These are phyloP conservation scores for Rhadinocentrus ornatus DNA, from an alignment of 2,797 vertebrate genomes.

Conservation along the genomic window DNA sequence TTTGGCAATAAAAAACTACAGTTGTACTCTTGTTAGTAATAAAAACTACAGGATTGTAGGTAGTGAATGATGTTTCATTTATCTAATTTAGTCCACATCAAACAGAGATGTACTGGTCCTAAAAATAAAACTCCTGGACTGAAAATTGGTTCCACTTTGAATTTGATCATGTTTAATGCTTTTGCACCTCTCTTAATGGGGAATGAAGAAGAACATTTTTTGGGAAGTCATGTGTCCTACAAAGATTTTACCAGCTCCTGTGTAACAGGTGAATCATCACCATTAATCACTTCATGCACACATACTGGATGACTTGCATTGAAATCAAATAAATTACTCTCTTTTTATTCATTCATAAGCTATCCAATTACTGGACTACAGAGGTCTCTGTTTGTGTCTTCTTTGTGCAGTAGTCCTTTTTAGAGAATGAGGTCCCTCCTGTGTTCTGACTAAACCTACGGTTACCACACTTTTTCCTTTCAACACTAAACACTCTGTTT, in stretches of 20 bases:
- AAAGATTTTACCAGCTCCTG: slow-evolving; percentile 39
- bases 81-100: no score
- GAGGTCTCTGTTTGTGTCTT: slow-evolving; percentile 9
- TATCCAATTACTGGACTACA: slow-evolving; percentile 30
- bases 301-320: slow-evolving; percentile 37
- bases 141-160: no score
- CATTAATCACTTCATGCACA: slow-evolving; percentile 49
- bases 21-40: no score
- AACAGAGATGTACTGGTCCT: no score
- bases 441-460: slow-evolving; percentile 16
- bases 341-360: slow-evolving; percentile 15
- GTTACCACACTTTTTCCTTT: slow-evolving; percentile 19
- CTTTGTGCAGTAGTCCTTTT: neutral
- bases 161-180: slow-evolving; percentile 45
- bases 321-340: slow-evolving; percentile 33
- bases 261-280: slow-evolving; percentile 53
- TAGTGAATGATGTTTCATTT: no score
- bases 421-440: slow-evolving; percentile 22
- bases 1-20: no score
- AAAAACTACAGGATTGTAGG: no score
- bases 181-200: slow-evolving; percentile 49
- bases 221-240: slow-evolving; percentile 49
- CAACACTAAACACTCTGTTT: slow-evolving; percentile 1
- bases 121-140: no score
- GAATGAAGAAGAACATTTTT: slow-evolving; percentile 44